Evolutionary conservation across 2,113 vertebrate species (phyloP).

Genomic region (Sinocyclocheilus maitianheensis): DNA sequence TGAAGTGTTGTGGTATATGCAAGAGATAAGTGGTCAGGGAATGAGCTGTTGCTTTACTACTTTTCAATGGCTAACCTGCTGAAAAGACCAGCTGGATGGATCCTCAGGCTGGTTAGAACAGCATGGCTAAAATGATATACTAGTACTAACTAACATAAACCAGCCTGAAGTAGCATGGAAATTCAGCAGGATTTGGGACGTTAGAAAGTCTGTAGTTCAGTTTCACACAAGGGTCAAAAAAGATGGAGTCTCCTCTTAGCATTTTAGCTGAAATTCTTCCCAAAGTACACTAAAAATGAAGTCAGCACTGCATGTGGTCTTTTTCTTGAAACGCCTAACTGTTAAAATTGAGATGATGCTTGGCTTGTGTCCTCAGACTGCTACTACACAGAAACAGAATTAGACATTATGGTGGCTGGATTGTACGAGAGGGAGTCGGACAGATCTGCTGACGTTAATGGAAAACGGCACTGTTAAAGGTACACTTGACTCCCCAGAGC

Average conservation of each 20-base stretch:
- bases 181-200: not conserved
- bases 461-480: constrained; percentile 22
- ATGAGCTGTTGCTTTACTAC: too few relatives aligned
- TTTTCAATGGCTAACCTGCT: not conserved
- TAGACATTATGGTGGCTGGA: not conserved
- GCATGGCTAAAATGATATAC: not conserved
- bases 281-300: not conserved
- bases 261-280: not conserved
- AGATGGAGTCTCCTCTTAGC: not conserved
- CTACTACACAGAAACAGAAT: constrained; percentile 2
- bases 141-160: not conserved
- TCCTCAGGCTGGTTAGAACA: not conserved
- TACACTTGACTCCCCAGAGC: constrained; percentile 24
- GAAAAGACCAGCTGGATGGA: not conserved
- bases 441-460: constrained; percentile 46
- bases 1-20: not conserved
- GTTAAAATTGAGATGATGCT: not conserved
- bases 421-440: constrained; percentile 10
- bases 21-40: too few relatives aligned
- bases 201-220: not conserved
- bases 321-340: not conserved
- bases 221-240: not conserved
- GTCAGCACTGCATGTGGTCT: constrained; percentile 10
- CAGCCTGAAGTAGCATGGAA: not conserved
- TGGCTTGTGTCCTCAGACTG: constrained; percentile 7